Evolutionary conservation across 2,113 vertebrate species (phyloP).

Genomic region (Neogale vison): DNA sequence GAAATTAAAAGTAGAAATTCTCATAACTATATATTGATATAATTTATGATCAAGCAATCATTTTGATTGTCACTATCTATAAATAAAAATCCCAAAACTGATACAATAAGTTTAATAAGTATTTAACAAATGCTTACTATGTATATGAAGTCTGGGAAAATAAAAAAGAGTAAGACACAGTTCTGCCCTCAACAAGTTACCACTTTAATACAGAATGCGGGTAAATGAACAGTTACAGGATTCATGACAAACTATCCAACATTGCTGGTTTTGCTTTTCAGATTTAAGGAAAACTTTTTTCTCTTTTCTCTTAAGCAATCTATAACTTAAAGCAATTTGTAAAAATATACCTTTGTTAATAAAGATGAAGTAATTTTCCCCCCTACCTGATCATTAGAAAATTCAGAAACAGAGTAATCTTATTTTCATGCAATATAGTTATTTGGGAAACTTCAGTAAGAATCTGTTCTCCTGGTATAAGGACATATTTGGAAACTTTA

Average conservation of each 20-base stretch:
- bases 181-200: neutral
- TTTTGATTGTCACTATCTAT: neutral
- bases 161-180: neutral
- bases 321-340: neutral
- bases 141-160: neutral
- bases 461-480: neutral
- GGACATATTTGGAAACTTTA: neutral
- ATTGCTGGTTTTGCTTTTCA: neutral
- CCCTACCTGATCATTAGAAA: neutral
- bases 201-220: neutral
- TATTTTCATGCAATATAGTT: neutral
- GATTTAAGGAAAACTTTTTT: neutral
- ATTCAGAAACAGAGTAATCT: neutral
- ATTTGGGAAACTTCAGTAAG: neutral
- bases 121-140: neutral
- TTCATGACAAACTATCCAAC: neutral
- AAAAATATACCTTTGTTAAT: neutral
- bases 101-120: neutral
- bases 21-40: neutral
- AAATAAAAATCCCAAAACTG: neutral
- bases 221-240: neutral
- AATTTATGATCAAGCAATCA: neutral
- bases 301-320: neutral
- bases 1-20: constrained; percentile 19
- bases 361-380: neutral